Evolutionary conservation across 2,113 vertebrate genomes (phyloP).

Genomic region (Pelmatolapia mariae): DNA sequence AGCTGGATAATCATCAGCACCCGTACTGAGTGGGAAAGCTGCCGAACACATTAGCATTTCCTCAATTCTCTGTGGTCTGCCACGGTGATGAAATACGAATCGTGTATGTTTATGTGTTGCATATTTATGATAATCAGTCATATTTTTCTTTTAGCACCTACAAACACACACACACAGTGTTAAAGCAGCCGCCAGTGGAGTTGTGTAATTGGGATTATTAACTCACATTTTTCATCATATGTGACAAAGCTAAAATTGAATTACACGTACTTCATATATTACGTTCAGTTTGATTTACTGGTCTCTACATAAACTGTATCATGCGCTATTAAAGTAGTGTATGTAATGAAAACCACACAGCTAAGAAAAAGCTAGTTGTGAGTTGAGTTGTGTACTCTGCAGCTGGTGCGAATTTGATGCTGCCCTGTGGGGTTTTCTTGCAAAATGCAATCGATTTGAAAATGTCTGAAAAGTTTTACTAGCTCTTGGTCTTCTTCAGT

Average conservation of each 20-base stretch:
- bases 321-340: not conserved
- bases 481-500: not conserved
- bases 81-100: slow-evolving; percentile 33
- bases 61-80: slow-evolving; percentile 27
- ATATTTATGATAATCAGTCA: slow-evolving; percentile 40
- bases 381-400: not conserved
- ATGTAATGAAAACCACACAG: not conserved
- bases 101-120: not conserved
- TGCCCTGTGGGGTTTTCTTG: not conserved
- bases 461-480: not conserved
- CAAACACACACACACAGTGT: not conserved
- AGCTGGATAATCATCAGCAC: slow-evolving; percentile 9
- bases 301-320: not conserved
- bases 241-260: slow-evolving; percentile 10
- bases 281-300: not conserved
- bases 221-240: not conserved
- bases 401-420: not conserved
- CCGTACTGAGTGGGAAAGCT: slow-evolving; percentile 12
- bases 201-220: slow-evolving; percentile 4
- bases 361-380: not conserved
- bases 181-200: not conserved
- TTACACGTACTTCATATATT: not conserved
- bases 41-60: slow-evolving; percentile 55
- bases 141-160: not conserved
- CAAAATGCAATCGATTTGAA: not conserved